phyloP scores from a whole-genome alignment of 1,140 invertebrate genomes.

The Melitaea cinxia region DNA sequence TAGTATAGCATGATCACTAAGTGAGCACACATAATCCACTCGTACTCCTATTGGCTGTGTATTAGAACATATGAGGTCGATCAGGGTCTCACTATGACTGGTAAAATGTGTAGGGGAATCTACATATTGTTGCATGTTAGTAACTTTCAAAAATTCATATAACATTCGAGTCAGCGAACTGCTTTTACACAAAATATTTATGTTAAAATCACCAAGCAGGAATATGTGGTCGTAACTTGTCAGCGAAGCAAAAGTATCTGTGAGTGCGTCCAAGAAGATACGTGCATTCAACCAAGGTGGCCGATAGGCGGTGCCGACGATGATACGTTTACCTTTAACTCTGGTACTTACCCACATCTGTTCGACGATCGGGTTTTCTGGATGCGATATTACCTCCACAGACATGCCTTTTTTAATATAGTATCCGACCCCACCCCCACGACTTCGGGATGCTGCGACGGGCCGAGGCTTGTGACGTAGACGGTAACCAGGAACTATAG shows the following conservation, averaged over 20 bases:
- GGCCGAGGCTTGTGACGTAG: no score
- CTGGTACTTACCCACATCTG: constrained; percentile 6
- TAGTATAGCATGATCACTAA: no score
- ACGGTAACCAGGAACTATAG: no score
- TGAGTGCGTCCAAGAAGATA: neutral
- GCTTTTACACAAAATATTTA: no score
- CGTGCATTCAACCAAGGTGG: neutral
- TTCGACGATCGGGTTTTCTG: neutral
- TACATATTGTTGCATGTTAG: neutral
- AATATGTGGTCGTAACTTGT: neutral
- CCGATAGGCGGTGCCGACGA: neutral
- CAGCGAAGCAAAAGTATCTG: neutral
- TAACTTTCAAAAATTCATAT: no score
- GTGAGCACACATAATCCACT: no score
- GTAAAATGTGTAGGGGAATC: neutral
- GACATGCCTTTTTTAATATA: no score
- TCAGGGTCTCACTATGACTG: neutral
- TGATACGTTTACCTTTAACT: neutral
- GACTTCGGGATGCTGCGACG: no score
- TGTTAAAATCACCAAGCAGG: no score
- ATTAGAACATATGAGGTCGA: neutral
- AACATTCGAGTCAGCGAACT: no score
- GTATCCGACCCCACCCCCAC: no score
- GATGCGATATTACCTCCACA: neutral
- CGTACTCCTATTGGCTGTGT: no score